Evolutionary conservation across 1,140 invertebrate species (phyloP), one percentile per base, ranked within the genome.

Genomic region (Myzus persicae): DNA sequence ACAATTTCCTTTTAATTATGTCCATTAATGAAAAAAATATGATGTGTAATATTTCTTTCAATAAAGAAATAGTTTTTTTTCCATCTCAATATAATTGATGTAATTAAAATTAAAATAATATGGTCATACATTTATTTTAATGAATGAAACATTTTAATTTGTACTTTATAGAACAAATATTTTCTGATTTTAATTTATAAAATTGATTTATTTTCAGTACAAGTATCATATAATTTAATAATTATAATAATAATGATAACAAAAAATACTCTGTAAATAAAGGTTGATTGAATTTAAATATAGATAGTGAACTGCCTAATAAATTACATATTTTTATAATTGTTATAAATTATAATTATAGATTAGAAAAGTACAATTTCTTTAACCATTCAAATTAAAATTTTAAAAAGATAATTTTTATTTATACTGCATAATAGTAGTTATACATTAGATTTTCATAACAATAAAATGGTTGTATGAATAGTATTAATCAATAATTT

Each of bases 151-250:
- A 9, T 54, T 88, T 48, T 54, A 38, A 67, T 54, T 44, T 59
- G 54, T 59, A 90, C 40, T 90, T 40, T 89, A 40, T 89, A 89
- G 89, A 90, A 90, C 89, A 90, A 90, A 67, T 90, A 90, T 90
- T 90, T 89, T 54, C 36, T 59, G 24, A 90, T 42, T 26, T 9
- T 59, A 40, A 59, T 40, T 90, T 1, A 42, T 67, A 42, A 88
- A 88, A 51, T 1, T 67, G 8, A 40, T 59, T 14, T 42, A 89
- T 51, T 89, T 51, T 67, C 26, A 31, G 51, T 67, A 44, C 24
- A 26, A 90, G 20, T 67, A 90, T 67, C 59, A 51, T 90, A 44
- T 36, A 59, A 90, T 59, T 31, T n/a, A n/a, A n/a, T n/a, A n/a
- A n/a, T n/a, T n/a, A n/a, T n/a, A n/a, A n/a, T n/a, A n/a, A 42